Percentiles rank a stretch among this genome's conserved stretches.
Evolutionary conservation across 2,113 vertebrate genomes (phyloP).

Genomic region (Ciconia stormi): DNA sequence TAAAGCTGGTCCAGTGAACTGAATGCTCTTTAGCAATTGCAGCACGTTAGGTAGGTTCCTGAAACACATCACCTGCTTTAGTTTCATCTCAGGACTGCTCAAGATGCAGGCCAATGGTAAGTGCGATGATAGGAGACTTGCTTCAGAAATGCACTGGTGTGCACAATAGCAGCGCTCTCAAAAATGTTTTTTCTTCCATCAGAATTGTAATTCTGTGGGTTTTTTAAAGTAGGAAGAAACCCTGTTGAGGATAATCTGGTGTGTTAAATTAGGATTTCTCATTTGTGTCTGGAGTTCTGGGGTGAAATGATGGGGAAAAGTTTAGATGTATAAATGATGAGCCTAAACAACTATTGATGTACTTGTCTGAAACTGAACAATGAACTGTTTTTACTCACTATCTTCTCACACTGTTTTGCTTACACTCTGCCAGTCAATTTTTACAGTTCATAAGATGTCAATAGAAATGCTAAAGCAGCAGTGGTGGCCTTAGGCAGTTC

Average conservation of each 20-base stretch:
- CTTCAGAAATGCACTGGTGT: neutral
- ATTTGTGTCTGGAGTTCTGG: neutral
- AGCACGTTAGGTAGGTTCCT: neutral
- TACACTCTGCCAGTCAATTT: neutral
- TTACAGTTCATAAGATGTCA: neutral
- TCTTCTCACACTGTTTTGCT: neutral
- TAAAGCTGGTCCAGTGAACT: neutral
- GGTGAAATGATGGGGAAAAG: neutral
- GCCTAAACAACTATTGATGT: neutral
- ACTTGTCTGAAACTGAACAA: neutral
- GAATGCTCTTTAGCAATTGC: neutral
- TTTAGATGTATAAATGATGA: neutral
- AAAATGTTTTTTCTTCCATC: neutral
- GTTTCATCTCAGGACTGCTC: neutral
- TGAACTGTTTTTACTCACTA: neutral
- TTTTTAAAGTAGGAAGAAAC: neutral
- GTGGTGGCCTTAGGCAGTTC: neutral
- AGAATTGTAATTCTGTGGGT: neutral
- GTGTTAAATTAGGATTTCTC: neutral
- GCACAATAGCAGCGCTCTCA: neutral
- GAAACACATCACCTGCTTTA: accelerated
- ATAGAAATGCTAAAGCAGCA: neutral
- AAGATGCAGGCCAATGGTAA: neutral
- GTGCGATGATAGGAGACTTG: neutral
- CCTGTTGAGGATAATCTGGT: neutral